Conservation (phyloP, 2,888 invertebrate species). For the Perithous albicinctus region DNA sequence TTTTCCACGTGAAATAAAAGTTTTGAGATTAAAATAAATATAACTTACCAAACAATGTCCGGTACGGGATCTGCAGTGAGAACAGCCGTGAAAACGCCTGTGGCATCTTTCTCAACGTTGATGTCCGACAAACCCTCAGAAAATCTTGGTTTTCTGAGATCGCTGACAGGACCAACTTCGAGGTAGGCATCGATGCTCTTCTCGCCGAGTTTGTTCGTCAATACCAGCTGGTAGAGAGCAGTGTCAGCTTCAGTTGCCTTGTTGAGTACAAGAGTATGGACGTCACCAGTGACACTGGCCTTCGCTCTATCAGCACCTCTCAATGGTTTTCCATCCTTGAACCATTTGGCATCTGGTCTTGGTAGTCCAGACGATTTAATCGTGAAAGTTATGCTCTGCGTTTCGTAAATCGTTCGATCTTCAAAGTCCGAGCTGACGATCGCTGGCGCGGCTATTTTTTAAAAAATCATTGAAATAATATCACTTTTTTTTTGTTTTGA, state of each 20-base stretch:
- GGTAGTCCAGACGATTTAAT: constrained; percentile 92
- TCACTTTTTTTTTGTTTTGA: not conserved
- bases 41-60: constrained; percentile 91
- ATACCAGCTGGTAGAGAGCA: constrained; percentile 93
- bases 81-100: constrained; percentile 89
- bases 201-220: constrained; percentile 94
- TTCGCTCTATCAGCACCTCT: constrained; percentile 86
- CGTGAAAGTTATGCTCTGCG: constrained; percentile 92
- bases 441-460: constrained; percentile 88
- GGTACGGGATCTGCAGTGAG: constrained; percentile 96
- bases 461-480: constrained; percentile 18
- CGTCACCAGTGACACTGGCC: constrained; percentile 84
- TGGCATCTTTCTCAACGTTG: constrained; percentile 89
- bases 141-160: constrained; percentile 92
- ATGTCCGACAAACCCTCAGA: constrained; percentile 89
- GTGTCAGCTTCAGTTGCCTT: constrained; percentile 90
- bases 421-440: constrained; percentile 90
- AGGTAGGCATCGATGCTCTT: constrained; percentile 90
- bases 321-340: constrained; percentile 90
- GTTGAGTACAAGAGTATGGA: constrained; percentile 90
- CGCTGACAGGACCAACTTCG: constrained; percentile 90
- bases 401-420: constrained; percentile 91
- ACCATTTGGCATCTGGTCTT: constrained; percentile 92
- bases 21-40: not conserved
- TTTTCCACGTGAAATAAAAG: too few species aligned